Evolutionary conservation across 2,888 invertebrate species (phyloP), one percentile per base, ranked within the genome.

Genomic region (Apotomis turbidana): DNA sequence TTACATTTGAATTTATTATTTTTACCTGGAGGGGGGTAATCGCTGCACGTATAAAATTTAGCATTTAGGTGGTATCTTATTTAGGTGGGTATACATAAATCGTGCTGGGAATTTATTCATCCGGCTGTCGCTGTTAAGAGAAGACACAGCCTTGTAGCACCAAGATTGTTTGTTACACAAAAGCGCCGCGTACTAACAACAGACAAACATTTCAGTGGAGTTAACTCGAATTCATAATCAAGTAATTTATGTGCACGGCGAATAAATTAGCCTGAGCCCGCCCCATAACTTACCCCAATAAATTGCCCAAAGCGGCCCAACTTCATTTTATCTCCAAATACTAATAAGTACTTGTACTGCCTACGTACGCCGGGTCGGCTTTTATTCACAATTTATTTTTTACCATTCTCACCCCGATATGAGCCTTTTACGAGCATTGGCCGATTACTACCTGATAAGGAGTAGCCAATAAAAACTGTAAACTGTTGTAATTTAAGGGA

Each of bases 181-280:
- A 89, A 90, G 90, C 88, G 86, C 83, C 86, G 89, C 87, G 89
- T 87, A 88, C 87, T 67, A 90, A 90, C 90, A 91, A 90, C 90
- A 91, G 88, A 90, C 90, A 91, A 90, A 91, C 91, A 92, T 88
- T 88, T 88, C 90, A 89, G 89, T 90, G 88, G 86, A 92, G 90
- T 90, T 90, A 90, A 91, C 89, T 91, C 89, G 91, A 91, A 93
- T 93, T 93, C 93, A 93, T 93, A 93, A 93, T 93, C 92, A 92
- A 93, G 92, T 93, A 93, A 93, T 93, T 93, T 93, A 93, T 93
- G 93, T 93, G 93, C 91, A 93, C 92, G 93, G 91, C 90, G 93
- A 91, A 93, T 93, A 93, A 93, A 93, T 93, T 93, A 92, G 92
- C 90, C 90, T 85, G 86, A 89, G 90, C 88, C 91, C 90, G 89